Percentiles rank a stretch among this genome's conserved stretches.
These are phyloP conservation scores for Cinclus mexicanus DNA, from an alignment of 2,113 vertebrate species.

Conservation along the genomic window DNA sequence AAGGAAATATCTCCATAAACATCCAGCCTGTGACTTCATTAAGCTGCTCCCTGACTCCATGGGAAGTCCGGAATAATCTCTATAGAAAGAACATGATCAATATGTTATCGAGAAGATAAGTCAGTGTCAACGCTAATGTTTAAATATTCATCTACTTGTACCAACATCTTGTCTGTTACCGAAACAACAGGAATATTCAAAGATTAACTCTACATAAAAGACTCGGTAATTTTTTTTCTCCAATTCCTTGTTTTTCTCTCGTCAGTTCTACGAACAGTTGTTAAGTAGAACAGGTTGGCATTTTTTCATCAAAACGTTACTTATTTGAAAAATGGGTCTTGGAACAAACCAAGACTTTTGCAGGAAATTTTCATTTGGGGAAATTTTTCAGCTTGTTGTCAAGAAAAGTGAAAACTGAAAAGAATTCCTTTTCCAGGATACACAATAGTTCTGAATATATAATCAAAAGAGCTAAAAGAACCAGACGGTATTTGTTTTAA, in stretches of 20 bases:
- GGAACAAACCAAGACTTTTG: conserved; percentile 68
- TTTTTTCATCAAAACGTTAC: conserved; percentile 72
- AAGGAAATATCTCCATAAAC: conserved; percentile 14
- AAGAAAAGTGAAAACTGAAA: conserved; percentile 69
- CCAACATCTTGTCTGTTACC: conserved; percentile 62
- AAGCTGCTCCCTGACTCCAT: conserved; percentile 32
- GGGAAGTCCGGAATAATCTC: conserved; percentile 50
- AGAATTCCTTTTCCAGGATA: conserved; percentile 69
- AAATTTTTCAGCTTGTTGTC: conserved; percentile 69
- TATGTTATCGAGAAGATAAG: conserved; percentile 61
- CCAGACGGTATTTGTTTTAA: conserved; percentile 69
- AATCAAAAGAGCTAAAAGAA: conserved; percentile 71
- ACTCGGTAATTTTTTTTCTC: conserved; percentile 54
- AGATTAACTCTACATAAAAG: conserved; percentile 67
- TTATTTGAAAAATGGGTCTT: conserved; percentile 71
- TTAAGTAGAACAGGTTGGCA: conserved; percentile 69
- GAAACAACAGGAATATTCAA: conserved; percentile 70
- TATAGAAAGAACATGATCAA: conserved; percentile 47
- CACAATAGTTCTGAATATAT: conserved; percentile 70
- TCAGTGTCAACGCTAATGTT: conserved; percentile 65
- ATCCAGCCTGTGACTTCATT: conserved; percentile 30
- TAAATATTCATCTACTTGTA: conserved; percentile 67
- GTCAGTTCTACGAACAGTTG: conserved; percentile 65
- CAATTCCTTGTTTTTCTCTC: conserved; percentile 63
- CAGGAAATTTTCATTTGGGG: conserved; percentile 69